Conservation (phyloP, 2,797 vertebrate genomes). For the Lacerta viridis region DNA sequence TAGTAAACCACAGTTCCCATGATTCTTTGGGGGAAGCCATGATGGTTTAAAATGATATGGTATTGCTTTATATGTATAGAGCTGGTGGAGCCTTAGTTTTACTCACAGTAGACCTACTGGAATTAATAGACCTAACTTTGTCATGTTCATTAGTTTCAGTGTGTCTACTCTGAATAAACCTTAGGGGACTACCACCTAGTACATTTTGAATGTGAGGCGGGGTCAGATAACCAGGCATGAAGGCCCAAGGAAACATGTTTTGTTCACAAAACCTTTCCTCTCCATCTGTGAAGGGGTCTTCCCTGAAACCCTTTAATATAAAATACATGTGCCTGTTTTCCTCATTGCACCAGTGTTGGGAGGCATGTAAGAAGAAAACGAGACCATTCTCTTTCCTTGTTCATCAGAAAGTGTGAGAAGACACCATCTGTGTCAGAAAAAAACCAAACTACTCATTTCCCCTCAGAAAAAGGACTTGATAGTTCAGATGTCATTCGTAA, state of each 20-base stretch:
- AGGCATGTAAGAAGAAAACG: neutral
- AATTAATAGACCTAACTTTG: no score
- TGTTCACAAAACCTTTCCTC: neutral
- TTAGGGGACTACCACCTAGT: neutral
- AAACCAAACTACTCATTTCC: slow-evolving; percentile 34
- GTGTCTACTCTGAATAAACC: no score
- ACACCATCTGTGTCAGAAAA: neutral
- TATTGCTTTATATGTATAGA: no score
- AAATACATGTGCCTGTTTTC: neutral
- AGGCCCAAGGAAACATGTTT: neutral
- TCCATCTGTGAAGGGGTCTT: no score
- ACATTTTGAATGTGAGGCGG: neutral
- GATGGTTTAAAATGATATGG: no score
- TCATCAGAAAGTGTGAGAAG: neutral
- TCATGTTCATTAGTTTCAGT: no score
- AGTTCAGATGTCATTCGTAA: slow-evolving; percentile 5
- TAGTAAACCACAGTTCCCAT: no score
- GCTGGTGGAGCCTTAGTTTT: no score
- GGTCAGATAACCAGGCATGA: neutral
- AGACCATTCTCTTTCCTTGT: neutral
- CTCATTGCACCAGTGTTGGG: neutral
- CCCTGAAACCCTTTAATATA: neutral
- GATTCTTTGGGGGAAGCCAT: no score
- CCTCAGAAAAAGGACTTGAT: slow-evolving; percentile 32
- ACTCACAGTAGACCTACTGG: no score